A percentile compares a stretch with the other conserved stretches of the same genome.
Conservation (phyloP, 2,113 vertebrate genomes). For the Takifugu bimaculatus region DNA sequence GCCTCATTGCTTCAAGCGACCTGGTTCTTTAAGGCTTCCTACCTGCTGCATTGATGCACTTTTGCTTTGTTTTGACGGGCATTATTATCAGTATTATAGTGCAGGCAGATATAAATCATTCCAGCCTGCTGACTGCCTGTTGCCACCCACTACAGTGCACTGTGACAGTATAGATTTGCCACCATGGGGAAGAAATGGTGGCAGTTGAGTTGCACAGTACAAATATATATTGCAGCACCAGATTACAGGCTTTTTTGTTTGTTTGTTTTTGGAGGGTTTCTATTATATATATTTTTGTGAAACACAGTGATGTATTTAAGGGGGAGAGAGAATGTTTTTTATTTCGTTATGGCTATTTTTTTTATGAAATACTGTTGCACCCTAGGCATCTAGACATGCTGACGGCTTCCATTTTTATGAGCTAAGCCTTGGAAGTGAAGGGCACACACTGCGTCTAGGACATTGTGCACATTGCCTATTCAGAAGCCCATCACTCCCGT, state of each 20-base stretch:
- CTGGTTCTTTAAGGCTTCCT: not conserved
- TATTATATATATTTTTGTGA: too few species aligned
- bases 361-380: not conserved
- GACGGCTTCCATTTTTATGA: slow-evolving; percentile 44
- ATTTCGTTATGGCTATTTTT: not conserved
- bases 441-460: slow-evolving; percentile 37
- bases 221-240: slow-evolving; percentile 57
- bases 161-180: not conserved
- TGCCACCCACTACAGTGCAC: not conserved
- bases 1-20: not conserved
- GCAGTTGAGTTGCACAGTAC: slow-evolving; percentile 35
- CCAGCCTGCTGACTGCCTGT: not conserved
- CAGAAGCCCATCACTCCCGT: slow-evolving; percentile 35
- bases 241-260: slow-evolving; percentile 8
- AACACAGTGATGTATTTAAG: slow-evolving; percentile 27
- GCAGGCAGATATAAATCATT: not conserved
- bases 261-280: too few species aligned
- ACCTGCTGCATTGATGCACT: not conserved
- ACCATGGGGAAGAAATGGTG: slow-evolving; percentile 29
- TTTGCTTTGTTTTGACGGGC: not conserved
- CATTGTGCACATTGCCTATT: slow-evolving; percentile 47
- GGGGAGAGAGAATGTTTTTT: slow-evolving; percentile 5
- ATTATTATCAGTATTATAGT: not conserved
- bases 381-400: slow-evolving; percentile 20
- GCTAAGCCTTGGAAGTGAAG: slow-evolving; percentile 56